Base-by-base conservation (phyloP, 2,888 invertebrate genomes). In the Cephalotes varians region DNA sequence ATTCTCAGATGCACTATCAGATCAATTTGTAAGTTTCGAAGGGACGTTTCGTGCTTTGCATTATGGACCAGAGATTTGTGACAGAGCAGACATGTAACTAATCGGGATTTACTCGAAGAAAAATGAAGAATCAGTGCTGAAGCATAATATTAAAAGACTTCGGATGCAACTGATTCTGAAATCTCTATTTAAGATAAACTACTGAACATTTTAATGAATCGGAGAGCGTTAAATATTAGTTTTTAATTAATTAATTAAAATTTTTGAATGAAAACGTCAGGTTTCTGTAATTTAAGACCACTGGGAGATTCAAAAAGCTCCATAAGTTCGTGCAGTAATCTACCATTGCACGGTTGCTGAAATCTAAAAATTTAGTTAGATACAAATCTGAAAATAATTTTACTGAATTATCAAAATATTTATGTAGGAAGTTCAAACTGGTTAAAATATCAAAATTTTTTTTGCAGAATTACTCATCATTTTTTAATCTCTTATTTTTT, bases 11-110 rank as follows among this genome's bases (percentile, higher is more conserved):
- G 47, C 7, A 79, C 67, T 54, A 67, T 79, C 56, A 71, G 44
- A 56, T 71, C 77, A 69, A 79, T 79, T 79, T 79, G 77, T 79
- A 79, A 79, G 71, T 79, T 71, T 79, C 56, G 47, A 44, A 56
- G n/a, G 34, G 34, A 71, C 56, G 12, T 71, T 58, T 47, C 77
- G 71, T 79, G 71, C 71, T 79, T 79, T 71, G 77, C 56, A 71
- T 77, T 25, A 40, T 56, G 69, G 10, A 77, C 31, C 25, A 21
- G 44, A 77, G 69, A 79, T 71, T 47, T 71, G 56, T 56, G 31
- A 18, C 54, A 21, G 34, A 44, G 21, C 47, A 40, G 71, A 44
- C n/a, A 25, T 79, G 34, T 69, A 58, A 67, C 31, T 77, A 77
- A 71, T 58, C 34, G 69, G 6, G 31, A 56, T 28, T 28, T 7